phyloP scores from a whole-genome alignment of 1,140 invertebrate species.

The Teleogryllus occipitalis region DNA sequence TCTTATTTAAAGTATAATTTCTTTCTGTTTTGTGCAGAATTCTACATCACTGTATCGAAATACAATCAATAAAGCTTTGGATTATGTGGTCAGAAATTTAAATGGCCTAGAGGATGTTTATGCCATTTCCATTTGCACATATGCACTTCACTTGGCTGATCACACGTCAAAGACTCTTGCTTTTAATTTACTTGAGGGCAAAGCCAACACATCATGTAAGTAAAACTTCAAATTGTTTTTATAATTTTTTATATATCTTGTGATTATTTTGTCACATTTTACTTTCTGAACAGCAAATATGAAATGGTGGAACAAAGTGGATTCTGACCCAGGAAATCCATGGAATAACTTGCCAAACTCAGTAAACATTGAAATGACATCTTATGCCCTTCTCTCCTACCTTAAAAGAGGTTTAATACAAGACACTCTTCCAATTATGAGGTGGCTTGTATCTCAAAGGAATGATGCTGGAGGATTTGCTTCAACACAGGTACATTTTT shows the following conservation, averaged over 20 bases:
- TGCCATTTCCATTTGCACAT: conserved; percentile 64
- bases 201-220: conserved; percentile 39
- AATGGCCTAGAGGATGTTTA: conserved; percentile 64
- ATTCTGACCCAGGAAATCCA: conserved; percentile 54
- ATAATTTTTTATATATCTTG: neutral
- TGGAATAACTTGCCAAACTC: conserved; percentile 60
- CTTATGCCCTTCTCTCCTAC: conserved; percentile 69
- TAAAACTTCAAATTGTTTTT: conserved; percentile 26
- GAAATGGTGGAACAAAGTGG: conserved; percentile 64
- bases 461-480: conserved; percentile 76
- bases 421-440: conserved; percentile 68
- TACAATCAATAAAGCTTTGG: conserved; percentile 63
- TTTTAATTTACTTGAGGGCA: conserved; percentile 56
- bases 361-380: conserved; percentile 79
- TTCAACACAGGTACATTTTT: conserved; percentile 51
- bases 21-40: conserved; percentile 27
- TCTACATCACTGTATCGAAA: conserved; percentile 43
- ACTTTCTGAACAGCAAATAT: conserved; percentile 40
- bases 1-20: neutral
- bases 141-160: conserved; percentile 65
- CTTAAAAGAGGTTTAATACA: conserved; percentile 52
- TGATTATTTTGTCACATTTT: neutral
- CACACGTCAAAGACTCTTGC: conserved; percentile 55
- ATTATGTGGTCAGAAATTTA: conserved; percentile 69
- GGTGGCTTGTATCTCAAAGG: conserved; percentile 74